A percentile compares a stretch with the other conserved stretches of the same genome.
Conservation (phyloP, 2,113 vertebrate species). For the Halichoerus grypus region DNA sequence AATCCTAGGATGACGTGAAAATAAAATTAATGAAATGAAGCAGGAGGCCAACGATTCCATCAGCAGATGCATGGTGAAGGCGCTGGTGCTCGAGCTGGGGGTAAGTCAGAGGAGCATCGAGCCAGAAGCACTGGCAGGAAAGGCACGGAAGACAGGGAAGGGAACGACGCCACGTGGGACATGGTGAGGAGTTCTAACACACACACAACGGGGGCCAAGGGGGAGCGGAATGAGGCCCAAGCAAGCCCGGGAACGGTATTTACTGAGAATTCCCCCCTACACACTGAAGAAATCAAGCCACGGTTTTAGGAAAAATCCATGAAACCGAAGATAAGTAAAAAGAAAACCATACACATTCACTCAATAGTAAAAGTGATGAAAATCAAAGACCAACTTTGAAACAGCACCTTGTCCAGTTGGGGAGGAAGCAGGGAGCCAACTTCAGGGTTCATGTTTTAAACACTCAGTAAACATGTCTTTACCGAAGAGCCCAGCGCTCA, state of each 20-base stretch:
- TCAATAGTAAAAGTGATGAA: background rate
- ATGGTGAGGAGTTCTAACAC: background rate
- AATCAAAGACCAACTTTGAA: background rate
- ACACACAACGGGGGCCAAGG: rapidly evolving
- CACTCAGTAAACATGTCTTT: no score
- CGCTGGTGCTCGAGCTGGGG: no score
- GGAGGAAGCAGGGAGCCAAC: background rate
- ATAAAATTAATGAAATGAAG: background rate
- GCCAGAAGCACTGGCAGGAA: background rate
- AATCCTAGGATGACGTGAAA: background rate
- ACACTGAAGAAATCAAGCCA: background rate
- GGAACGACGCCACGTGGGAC: rapidly evolving
- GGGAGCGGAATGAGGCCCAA: background rate
- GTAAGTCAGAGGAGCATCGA: background rate
- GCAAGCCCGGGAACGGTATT: background rate
- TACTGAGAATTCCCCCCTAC: background rate
- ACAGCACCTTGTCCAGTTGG: background rate
- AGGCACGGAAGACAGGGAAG: background rate
- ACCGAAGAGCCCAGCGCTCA: background rate
- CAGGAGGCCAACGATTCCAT: no score
- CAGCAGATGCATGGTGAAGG: rapidly evolving
- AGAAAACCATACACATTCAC: background rate
- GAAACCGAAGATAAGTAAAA: background rate
- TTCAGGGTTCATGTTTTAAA: background rate
- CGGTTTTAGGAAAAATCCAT: background rate